Conservation (phyloP, 2,113 vertebrate species). For the Hippocampus barbouri region DNA sequence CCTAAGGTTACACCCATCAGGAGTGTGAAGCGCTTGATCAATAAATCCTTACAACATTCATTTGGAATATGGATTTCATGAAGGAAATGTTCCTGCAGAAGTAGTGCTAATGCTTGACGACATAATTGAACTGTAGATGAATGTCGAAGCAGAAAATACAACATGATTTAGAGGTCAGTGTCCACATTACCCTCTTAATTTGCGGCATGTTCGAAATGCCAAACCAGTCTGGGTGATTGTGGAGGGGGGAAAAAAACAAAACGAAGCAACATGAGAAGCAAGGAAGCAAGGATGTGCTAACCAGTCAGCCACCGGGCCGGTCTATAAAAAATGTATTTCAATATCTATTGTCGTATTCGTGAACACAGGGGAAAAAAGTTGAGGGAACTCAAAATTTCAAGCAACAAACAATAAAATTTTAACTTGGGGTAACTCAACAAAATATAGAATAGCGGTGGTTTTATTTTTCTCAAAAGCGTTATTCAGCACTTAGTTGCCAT, state of each 20-base stretch:
- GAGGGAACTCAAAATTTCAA: too few relatives aligned
- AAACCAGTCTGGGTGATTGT: background rate
- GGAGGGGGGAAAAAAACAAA: background rate
- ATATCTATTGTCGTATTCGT: too few relatives aligned
- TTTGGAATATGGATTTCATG: slow-evolving; percentile 10
- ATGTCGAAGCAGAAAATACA: background rate
- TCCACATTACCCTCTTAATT: background rate
- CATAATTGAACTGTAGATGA: background rate
- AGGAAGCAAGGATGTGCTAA: too few relatives aligned
- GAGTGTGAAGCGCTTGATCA: background rate
- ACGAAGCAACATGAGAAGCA: background rate
- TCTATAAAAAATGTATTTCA: too few relatives aligned
- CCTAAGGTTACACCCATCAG: background rate
- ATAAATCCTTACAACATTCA: slow-evolving; percentile 1
- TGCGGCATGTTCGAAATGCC: background rate
- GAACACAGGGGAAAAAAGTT: too few relatives aligned
- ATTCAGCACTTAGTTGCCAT: too few relatives aligned
- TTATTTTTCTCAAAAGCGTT: too few relatives aligned
- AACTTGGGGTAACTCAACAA: too few relatives aligned
- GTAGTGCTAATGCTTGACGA: background rate
- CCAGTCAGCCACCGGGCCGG: too few relatives aligned
- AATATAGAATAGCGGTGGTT: too few relatives aligned
- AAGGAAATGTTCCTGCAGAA: slow-evolving; percentile 2
- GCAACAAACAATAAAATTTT: too few relatives aligned
- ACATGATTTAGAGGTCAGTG: background rate